Percentiles rank a stretch among this genome's conserved stretches.
Conservation (phyloP, 2,888 invertebrate genomes). For the Leucozona laternaria region DNA sequence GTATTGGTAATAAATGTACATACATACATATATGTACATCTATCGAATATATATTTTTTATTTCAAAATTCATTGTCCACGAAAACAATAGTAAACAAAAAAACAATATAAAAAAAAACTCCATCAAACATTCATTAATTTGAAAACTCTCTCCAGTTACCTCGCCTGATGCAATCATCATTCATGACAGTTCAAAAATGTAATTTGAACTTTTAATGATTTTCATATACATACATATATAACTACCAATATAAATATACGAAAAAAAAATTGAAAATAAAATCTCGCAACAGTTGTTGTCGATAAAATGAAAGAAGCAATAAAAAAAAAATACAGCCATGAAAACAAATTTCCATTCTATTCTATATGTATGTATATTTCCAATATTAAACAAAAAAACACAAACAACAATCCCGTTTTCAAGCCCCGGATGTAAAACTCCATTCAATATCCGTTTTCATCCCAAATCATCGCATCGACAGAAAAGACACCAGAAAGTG, state of each 20-base stretch:
- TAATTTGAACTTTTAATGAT: conserved; percentile 71
- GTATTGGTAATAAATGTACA: background rate
- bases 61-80: conserved; percentile 18
- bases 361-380: conserved; percentile 1
- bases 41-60: background rate
- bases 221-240: background rate
- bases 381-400: conserved; percentile 10
- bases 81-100: conserved; percentile 35
- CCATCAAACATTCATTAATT: conserved; percentile 61
- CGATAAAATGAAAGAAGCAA: conserved; percentile 38
- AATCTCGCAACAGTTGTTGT: conserved; percentile 57
- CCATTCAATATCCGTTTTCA: conserved; percentile 71
- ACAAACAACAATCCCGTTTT: conserved; percentile 52
- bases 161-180: conserved; percentile 13
- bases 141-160: conserved; percentile 10
- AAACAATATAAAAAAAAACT: conserved; percentile 15
- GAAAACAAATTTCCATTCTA: conserved; percentile 50
- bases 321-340: conserved; percentile 51
- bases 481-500: conserved; percentile 31
- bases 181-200: conserved; percentile 50
- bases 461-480: conserved; percentile 48
- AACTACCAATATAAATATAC: background rate
- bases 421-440: conserved; percentile 68
- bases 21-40: background rate
- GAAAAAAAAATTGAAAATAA: background rate